Evolutionary conservation across 2,888 invertebrate genomes (phyloP), one percentile per base, ranked within the genome.

Genomic region (Stomorhina lunata): DNA sequence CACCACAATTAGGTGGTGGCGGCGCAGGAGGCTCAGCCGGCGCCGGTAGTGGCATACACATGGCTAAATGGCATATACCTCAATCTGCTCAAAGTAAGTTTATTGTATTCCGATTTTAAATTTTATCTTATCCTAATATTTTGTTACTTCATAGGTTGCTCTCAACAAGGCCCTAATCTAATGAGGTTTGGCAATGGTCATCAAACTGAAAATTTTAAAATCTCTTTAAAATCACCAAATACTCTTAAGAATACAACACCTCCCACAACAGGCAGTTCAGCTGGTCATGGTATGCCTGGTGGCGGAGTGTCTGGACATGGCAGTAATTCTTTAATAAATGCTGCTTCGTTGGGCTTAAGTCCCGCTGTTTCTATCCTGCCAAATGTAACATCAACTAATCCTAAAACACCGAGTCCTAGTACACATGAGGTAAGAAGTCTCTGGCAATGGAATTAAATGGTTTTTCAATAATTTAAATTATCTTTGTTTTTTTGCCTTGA

Each of bases 391-490:
- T 96, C 96, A 84, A 96, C 96, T 85, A 95, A 96, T 91, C 95
- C 96, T 85, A 96, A 96, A 93, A 96, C 96, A 83, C 96, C 96
- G 77, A 95, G 95, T 90, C 96, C 96, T 73, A 95, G 94, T 89
- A 93, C 94, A 87, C 93, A 92, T 88, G 91, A 91, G 90, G 93
- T 93, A 87, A 90, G 91, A 34, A 37, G 59, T 6, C 7, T 22
- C 2, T 4, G 25, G 4, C 73, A 61, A 20, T 15, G 2, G 17
- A 32, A 25, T n/a, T 17, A 17, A 20, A 4, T n/a, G n/a, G n/a
- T 9, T 57, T 75, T 50, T 37, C 9, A 77, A 45, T 25, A 17
- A 25, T 45, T 34, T 22, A 25, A 63, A 50, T 48, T 32, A n/a
- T 43, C 17, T 29, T 29, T 53, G 55, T 34, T 2, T 29, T 25